These are phyloP conservation scores for Tribolium castaneum DNA, from an alignment of 1,140 invertebrate species.

Conservation along the genomic window DNA sequence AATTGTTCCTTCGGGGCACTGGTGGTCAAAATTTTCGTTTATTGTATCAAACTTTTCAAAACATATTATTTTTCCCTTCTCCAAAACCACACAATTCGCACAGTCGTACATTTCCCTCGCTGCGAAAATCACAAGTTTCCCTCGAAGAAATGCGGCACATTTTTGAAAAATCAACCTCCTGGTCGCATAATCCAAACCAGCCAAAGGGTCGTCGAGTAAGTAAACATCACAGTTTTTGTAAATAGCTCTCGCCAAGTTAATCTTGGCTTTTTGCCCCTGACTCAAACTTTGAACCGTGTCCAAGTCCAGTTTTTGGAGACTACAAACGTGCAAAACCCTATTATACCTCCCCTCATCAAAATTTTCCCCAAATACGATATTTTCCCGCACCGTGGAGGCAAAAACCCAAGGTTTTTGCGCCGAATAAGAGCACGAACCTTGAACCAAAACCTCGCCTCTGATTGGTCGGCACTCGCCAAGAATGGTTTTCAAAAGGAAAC, in stretches of 20 bases:
- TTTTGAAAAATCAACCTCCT: too few relatives aligned
- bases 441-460: background rate
- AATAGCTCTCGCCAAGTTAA: slow-evolving; percentile 84
- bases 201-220: slow-evolving; percentile 74
- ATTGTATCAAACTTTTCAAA: background rate
- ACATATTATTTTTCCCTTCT: background rate
- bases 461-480: background rate
- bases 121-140: background rate
- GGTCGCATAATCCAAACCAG: too few relatives aligned
- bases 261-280: slow-evolving; percentile 79
- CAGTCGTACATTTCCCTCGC: background rate
- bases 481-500: background rate
- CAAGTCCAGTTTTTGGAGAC: background rate
- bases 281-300: background rate
- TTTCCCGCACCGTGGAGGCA: background rate
- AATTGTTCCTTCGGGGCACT: background rate
- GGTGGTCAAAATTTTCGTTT: background rate
- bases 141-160: background rate
- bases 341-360: background rate
- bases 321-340: background rate
- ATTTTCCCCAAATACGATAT: background rate
- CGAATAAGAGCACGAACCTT: background rate
- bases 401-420: background rate
- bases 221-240: slow-evolving; percentile 85
- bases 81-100: background rate